These are phyloP conservation scores for Prenolepis imparis DNA, from an alignment of 2,888 invertebrate genomes.

Conservation along the genomic window DNA sequence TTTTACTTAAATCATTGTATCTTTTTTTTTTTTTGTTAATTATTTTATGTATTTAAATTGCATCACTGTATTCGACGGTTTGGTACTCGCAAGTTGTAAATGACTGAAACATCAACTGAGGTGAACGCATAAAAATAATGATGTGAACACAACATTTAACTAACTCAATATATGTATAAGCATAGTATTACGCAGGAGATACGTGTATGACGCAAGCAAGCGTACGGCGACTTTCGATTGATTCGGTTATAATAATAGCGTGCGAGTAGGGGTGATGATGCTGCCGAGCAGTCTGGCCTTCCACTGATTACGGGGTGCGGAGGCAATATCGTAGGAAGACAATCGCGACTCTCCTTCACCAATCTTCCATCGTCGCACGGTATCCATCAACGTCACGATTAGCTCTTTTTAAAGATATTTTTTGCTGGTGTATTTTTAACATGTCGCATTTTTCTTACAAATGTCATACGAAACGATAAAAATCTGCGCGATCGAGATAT, in stretches of 20 bases:
- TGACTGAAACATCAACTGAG: not conserved
- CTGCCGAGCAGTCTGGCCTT: conserved; percentile 73
- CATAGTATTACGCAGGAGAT: not conserved
- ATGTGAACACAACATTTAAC: not conserved
- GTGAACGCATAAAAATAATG: not conserved
- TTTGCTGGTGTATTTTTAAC: not conserved
- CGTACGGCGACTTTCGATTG: conserved; percentile 74
- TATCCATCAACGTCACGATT: not conserved
- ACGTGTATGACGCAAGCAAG: conserved; percentile 51
- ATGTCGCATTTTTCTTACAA: not conserved
- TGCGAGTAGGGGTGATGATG: conserved; percentile 65
- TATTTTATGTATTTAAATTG: not conserved
- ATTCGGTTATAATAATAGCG: conserved; percentile 74
- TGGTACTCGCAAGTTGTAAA: not conserved
- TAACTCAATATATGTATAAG: not conserved
- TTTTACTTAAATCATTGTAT: not conserved
- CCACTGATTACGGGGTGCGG: conserved; percentile 66
- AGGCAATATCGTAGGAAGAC: conserved; percentile 48
- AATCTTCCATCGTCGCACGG: not conserved
- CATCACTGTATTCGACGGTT: not conserved
- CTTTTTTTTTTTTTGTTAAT: no score
- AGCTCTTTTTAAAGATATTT: conserved; percentile 5
- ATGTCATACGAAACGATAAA: not conserved
- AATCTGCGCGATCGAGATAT: not conserved
- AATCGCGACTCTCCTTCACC: conserved; percentile 38